Evolutionary conservation across 2,113 vertebrate genomes (phyloP).

Genomic region (Siniperca chuatsi): DNA sequence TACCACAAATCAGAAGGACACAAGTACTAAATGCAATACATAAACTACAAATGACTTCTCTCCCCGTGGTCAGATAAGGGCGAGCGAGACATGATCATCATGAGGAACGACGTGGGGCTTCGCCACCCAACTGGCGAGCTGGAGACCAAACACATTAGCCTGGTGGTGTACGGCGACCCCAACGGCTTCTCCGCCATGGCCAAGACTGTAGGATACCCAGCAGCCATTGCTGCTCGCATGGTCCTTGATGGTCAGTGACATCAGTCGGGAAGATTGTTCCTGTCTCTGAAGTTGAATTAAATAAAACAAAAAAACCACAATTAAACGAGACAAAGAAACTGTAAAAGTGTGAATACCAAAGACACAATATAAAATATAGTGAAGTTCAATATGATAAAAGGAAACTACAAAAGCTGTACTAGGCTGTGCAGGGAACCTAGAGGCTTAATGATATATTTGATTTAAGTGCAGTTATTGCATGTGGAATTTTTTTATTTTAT

Average conservation of each 20-base stretch:
- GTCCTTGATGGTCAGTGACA: constrained; percentile 91
- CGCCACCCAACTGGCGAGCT: constrained; percentile 94
- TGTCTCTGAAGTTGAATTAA: not conserved
- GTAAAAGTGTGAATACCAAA: not conserved
- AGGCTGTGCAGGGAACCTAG: too few species aligned
- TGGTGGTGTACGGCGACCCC: constrained; percentile 94
- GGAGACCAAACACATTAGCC: constrained; percentile 90
- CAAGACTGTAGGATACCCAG: constrained; percentile 95
- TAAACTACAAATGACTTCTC: not conserved
- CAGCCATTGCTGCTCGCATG: constrained; percentile 95
- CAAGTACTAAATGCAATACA: not conserved
- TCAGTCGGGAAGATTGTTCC: not conserved
- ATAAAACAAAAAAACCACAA: not conserved
- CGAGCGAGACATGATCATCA: constrained; percentile 94
- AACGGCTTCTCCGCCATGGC: constrained; percentile 96
- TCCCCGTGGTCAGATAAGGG: constrained; percentile 80
- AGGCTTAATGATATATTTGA: too few species aligned
- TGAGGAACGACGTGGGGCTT: constrained; percentile 93
- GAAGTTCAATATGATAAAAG: too few species aligned
- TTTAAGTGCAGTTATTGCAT: too few species aligned
- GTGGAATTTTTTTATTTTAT: too few species aligned
- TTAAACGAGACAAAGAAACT: too few species aligned
- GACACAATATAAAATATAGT: too few species aligned
- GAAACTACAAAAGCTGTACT: too few species aligned
- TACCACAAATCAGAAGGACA: not conserved